phyloP scores from a whole-genome alignment of 2,797 vertebrate species.

The Epinephelus coioides region DNA sequence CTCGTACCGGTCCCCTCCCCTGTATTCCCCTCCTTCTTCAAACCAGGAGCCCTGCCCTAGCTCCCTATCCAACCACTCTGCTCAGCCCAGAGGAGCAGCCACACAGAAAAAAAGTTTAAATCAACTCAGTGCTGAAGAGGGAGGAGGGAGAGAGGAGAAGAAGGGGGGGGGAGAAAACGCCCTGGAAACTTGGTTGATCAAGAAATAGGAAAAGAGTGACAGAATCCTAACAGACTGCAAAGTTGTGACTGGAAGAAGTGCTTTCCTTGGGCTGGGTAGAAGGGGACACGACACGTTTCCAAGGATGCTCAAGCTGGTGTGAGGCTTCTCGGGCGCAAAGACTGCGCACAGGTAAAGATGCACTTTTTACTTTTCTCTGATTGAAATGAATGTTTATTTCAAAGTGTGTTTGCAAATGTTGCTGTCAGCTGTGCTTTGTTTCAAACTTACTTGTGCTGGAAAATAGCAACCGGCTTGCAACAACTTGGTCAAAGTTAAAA shows the following conservation, averaged over 20 bases:
- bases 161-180: constrained; percentile 74
- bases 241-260: constrained; percentile 73
- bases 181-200: constrained; percentile 78
- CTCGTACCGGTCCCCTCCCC: constrained; percentile 75
- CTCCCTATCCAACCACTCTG: constrained; percentile 82
- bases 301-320: constrained; percentile 86
- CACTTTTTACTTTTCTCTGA: constrained; percentile 2
- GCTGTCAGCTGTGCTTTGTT: background rate
- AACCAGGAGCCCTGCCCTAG: constrained; percentile 82
- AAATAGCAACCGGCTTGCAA: background rate
- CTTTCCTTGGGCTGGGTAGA: constrained; percentile 79
- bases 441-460: constrained; percentile 3
- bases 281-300: constrained; percentile 73
- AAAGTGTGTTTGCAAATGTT: constrained; percentile 24
- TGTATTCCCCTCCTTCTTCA: constrained; percentile 78
- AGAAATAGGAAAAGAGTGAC: constrained; percentile 77
- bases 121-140: constrained; percentile 70
- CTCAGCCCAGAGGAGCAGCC: constrained; percentile 84
- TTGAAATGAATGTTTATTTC: constrained; percentile 9
- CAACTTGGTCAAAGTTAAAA: constrained; percentile 27
- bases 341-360: constrained; percentile 82
- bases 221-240: constrained; percentile 71
- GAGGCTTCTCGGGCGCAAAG: constrained; percentile 78
- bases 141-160: constrained; percentile 59
- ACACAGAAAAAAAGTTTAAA: constrained; percentile 74